phyloP scores from a whole-genome alignment of 1,140 invertebrate species.

The Pogonomyrmex californicus region DNA sequence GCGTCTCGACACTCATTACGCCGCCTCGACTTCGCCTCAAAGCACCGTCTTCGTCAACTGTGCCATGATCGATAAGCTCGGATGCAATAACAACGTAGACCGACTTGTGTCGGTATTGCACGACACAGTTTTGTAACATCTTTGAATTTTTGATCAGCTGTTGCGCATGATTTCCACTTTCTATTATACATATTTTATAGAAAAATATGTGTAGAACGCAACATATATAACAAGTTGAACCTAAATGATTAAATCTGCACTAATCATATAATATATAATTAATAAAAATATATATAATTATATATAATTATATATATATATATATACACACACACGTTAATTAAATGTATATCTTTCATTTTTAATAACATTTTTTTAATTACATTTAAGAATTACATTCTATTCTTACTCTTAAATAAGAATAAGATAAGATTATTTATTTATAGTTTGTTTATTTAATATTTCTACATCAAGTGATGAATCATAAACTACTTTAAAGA shows the following conservation, averaged over 20 bases:
- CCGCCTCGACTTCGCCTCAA: conserved; percentile 53
- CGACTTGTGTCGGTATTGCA: conserved; percentile 29
- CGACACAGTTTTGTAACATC: conserved; percentile 21
- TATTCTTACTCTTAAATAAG: neutral
- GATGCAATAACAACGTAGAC: conserved; percentile 32
- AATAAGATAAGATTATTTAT: neutral
- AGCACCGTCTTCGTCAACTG: conserved; percentile 30
- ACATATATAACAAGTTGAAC: neutral
- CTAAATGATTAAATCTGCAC: neutral
- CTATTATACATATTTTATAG: neutral
- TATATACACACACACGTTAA: neutral
- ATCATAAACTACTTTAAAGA: too few relatives aligned
- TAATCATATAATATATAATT: neutral
- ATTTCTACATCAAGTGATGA: too few relatives aligned
- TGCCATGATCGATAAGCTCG: conserved; percentile 20
- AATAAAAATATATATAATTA: neutral
- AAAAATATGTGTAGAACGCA: neutral
- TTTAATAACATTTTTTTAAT: too few relatives aligned
- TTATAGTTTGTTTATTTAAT: neutral
- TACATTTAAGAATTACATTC: neutral
- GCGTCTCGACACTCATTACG: conserved; percentile 54
- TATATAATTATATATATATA: neutral
- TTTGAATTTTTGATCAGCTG: neutral
- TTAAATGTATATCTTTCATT: too few relatives aligned
- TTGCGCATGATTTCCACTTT: neutral